A percentile compares a stretch with the other conserved stretches of the same genome.
Conservation (phyloP, 2,797 vertebrate genomes). For the Gorsachius magnificus region DNA sequence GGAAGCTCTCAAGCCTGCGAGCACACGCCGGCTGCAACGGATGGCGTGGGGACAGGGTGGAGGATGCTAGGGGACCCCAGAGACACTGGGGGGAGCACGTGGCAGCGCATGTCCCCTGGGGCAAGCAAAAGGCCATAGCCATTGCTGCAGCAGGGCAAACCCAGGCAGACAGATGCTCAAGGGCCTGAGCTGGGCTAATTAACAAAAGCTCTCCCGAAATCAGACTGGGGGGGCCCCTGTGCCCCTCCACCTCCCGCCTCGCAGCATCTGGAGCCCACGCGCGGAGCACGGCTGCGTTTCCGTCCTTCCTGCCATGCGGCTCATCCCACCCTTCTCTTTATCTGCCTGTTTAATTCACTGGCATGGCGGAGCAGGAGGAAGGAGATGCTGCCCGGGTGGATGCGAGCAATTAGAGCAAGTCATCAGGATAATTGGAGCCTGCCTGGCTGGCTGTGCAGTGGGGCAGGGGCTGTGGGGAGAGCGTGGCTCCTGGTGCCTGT, state of each 20-base stretch:
- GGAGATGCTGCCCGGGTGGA: neutral
- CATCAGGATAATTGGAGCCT: neutral
- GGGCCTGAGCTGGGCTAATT: neutral
- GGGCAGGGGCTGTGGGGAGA: neutral
- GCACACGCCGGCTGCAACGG: accelerated
- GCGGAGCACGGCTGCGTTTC: accelerated
- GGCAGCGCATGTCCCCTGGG: neutral
- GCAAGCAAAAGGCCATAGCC: neutral
- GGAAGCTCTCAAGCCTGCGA: accelerated
- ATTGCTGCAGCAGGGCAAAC: neutral
- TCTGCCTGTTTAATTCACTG: accelerated
- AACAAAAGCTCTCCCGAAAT: neutral
- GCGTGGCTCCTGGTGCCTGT: accelerated
- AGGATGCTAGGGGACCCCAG: neutral
- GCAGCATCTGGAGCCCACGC: neutral
- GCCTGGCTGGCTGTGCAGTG: neutral
- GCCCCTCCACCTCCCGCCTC: accelerated
- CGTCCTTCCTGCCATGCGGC: neutral
- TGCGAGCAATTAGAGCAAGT: neutral
- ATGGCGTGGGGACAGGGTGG: neutral
- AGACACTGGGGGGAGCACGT: neutral
- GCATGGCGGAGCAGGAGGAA: neutral
- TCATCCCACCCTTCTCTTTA: neutral
- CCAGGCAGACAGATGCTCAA: neutral
- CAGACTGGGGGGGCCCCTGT: too few relatives aligned